Evolutionary conservation across 2,797 vertebrate genomes (phyloP), one percentile per base, ranked within the genome.

Genomic region (Selene dorsalis): DNA sequence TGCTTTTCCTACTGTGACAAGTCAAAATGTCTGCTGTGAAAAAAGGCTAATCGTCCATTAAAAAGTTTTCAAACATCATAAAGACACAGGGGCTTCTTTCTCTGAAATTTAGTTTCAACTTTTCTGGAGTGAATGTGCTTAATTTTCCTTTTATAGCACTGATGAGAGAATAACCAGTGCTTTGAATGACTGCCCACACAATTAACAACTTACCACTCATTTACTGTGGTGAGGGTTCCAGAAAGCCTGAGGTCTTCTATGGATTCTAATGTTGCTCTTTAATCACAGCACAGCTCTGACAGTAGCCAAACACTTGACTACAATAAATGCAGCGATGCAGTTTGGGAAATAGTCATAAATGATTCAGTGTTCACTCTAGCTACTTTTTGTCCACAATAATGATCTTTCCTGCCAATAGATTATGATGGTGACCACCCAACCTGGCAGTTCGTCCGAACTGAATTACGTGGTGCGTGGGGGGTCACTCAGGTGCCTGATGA

Each of bases 251-350:
- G 92, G 93, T 92, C 91, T 91, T 80, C 75, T 85, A 82, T 61
- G 83, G 82, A 90, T 91, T 87, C 66, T 94, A 92, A 94, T 94
- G 91, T 88, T 77, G 86, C 82, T 93, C 84, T 92, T 93, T 93
- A 94, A 93, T 94, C 92, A 93, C 91, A 14, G 61, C 84, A 87
- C 69, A 80, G 87, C 83, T 79, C 80, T 80, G 79, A 87, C 83
- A 79, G 80, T 56, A 86, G 92, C 91, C 91, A 87, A 86, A 83
- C 75, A 80, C 69, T 43, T 52, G 64, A 84, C 82, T 75, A 80
- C 80, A 81, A 77, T 82, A 86, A 90, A 88, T 79, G 77, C 80
- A 84, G 72, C 20, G 35, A 80, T 82, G 82, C 75, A 75, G 78
- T 79, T 60, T 60, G 83, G 80, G 76, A 86, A 73, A 85, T 28